Evolutionary conservation across 2,113 vertebrate species (phyloP), one percentile per base, ranked within the genome.

Genomic region (Pluvialis apricaria): DNA sequence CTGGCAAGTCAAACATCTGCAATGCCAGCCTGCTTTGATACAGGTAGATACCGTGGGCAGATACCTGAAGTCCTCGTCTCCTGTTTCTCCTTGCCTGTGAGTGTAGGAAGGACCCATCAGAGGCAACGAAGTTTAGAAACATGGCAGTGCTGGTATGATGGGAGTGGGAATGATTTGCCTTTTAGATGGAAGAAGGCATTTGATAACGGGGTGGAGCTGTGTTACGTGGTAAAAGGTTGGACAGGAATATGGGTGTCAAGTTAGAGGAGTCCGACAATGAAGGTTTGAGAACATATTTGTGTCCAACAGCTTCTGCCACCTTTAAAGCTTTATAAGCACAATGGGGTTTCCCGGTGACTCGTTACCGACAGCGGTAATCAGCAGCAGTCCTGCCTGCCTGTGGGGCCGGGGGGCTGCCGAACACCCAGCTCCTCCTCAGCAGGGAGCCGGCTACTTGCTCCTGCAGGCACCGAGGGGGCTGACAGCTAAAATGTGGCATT

Each of bases 281-380:
- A 24, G 31, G 11, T 87, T 70, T 66, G 69, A 82, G 81, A 49
- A 13, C 38, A 28, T 4, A 1, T 44, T 84, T n/a, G 55, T 78
- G 55, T 44, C 4, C 0, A 8, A 13, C 29, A 42, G 26, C 38
- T 90, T 38, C 64, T 58, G 47, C 65, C 16, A 8, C 2, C 38
- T 20, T 58, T 55, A 54, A 24, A 55, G 45, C 61, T 68, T 51
- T 45, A 3, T 3, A 4, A 11, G 29, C 52, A 20, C 60, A 5
- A 10, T 6, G 51, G 32, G 55, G 29, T 28, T 42, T 68, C 49
- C 42, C 32, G 4, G 72, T 3, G 49, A 25, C 29, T 62, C 7
- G 1, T 72, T 77, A 24, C 29, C 16, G 11, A 3, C 18, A 3
- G 3, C 0, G 1, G 13, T 1, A 7, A 52, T 22, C 1, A 1